phyloP scores from a whole-genome alignment of 2,888 invertebrate species.

The Eudasyphora cyanicolor region DNA sequence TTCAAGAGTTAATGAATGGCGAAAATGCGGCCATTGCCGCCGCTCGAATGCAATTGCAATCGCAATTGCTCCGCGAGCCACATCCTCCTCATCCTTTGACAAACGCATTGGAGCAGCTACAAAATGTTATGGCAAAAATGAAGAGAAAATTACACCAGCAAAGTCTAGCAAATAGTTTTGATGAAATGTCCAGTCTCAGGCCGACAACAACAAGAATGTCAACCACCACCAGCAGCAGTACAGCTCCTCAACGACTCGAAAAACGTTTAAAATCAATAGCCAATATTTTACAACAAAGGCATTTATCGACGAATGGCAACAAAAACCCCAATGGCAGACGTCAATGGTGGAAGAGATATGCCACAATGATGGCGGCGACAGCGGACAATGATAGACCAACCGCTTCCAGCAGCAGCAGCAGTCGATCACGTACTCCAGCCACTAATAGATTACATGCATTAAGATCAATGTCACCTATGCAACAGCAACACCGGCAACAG shows the following conservation, averaged over 20 bases:
- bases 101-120: conserved; percentile 39
- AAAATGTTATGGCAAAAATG: conserved; percentile 65
- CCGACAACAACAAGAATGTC: conserved; percentile 56
- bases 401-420: conserved; percentile 25
- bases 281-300: conserved; percentile 58
- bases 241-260: conserved; percentile 43
- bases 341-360: conserved; percentile 58
- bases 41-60: not conserved
- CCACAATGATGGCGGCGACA: conserved; percentile 2
- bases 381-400: conserved; percentile 42
- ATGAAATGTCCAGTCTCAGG: conserved; percentile 54
- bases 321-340: conserved; percentile 48
- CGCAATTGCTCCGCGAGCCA: not conserved
- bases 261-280: conserved; percentile 59
- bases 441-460: conserved; percentile 76
- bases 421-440: conserved; percentile 60
- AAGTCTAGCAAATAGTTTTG: conserved; percentile 58
- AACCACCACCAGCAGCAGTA: conserved; percentile 73
- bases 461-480: conserved; percentile 74
- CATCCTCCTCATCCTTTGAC: conserved; percentile 51
- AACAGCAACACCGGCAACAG: conserved; percentile 41
- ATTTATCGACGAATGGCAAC: conserved; percentile 28
- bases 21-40: conserved; percentile 20
- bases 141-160: conserved; percentile 65
- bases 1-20: not conserved